phyloP scores from a whole-genome alignment of 2,888 invertebrate species.

The Tinea pellionella region DNA sequence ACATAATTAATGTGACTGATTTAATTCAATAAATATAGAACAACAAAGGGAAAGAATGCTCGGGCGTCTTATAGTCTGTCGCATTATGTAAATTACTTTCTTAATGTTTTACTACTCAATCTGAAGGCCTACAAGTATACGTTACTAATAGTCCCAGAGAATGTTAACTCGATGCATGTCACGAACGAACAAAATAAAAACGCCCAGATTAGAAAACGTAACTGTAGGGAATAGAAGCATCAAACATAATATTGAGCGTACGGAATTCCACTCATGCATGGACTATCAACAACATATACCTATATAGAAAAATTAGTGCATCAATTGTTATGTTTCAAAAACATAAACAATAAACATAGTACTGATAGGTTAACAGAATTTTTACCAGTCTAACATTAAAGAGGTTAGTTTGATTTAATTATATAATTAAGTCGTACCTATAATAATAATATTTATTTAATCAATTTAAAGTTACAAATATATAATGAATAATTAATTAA shows the following conservation, averaged over 20 bases:
- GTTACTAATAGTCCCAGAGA: conserved; percentile 29
- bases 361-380: too few relatives aligned
- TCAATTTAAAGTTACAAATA: too few relatives aligned
- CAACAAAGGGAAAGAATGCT: conserved; percentile 17
- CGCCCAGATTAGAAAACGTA: conserved; percentile 43
- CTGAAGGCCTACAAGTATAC: conserved; percentile 18
- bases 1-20: too few relatives aligned
- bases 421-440: too few relatives aligned
- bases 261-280: neutral
- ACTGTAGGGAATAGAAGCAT: neutral
- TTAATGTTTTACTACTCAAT: conserved; percentile 39
- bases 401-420: too few relatives aligned
- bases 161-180: conserved; percentile 43
- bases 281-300: neutral
- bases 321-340: neutral
- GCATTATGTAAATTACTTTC: conserved; percentile 44
- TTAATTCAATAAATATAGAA: neutral
- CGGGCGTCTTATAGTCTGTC: conserved; percentile 46
- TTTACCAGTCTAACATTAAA: too few relatives aligned
- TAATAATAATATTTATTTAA: too few relatives aligned
- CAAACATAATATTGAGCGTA: neutral
- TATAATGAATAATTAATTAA: too few relatives aligned
- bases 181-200: conserved; percentile 48
- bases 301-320: neutral
- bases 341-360: neutral